These are phyloP conservation scores for Trichoplusia ni DNA, from an alignment of 1,140 invertebrate species.

Conservation along the genomic window DNA sequence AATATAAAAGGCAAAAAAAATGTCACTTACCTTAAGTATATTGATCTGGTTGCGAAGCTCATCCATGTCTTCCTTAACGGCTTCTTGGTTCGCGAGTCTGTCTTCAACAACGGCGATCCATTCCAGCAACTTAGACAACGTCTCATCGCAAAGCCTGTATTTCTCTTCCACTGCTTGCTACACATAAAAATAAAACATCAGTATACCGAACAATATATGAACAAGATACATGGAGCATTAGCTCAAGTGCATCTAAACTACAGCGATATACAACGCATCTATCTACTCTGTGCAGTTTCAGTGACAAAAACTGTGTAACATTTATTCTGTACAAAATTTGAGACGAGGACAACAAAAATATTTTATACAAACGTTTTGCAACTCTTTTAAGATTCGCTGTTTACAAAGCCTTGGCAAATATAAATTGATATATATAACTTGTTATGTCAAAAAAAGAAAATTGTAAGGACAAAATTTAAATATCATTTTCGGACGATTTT, in stretches of 20 bases:
- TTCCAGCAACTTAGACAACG: conserved; percentile 90
- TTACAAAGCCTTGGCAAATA: neutral
- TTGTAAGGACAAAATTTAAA: neutral
- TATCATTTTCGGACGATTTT: too few relatives aligned
- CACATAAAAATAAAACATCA: conserved; percentile 46
- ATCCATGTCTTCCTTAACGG: conserved; percentile 93
- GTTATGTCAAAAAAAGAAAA: neutral
- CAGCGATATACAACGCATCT: conserved; percentile 28
- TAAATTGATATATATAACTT: neutral
- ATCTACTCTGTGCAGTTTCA: conserved; percentile 23
- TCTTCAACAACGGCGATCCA: conserved; percentile 95
- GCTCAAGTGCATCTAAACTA: conserved; percentile 29
- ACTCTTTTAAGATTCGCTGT: neutral
- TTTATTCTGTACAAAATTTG: too few relatives aligned
- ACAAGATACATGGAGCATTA: neutral
- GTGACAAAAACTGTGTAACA: neutral
- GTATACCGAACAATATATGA: neutral
- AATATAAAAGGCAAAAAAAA: neutral
- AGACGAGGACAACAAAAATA: too few relatives aligned
- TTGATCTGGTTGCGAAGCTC: conserved; percentile 95
- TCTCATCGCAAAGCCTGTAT: conserved; percentile 94
- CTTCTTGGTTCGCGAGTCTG: conserved; percentile 92
- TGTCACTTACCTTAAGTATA: conserved; percentile 87
- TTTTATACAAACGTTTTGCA: conserved; percentile 7
- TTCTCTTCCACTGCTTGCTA: conserved; percentile 97